Conservation (phyloP, 2,113 vertebrate genomes). For the Oreochromis spilurus region DNA sequence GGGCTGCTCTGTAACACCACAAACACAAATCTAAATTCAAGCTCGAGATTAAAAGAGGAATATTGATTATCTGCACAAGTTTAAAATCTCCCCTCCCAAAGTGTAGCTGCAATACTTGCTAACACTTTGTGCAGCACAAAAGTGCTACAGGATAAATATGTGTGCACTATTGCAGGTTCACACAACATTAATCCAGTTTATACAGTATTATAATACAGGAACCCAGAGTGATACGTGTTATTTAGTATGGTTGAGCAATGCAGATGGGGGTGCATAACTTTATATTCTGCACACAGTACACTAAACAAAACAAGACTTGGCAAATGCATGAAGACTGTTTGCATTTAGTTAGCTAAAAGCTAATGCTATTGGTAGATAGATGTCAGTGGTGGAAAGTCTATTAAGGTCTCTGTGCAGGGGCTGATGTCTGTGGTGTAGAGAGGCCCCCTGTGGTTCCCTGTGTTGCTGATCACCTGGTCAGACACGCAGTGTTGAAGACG, state of each 20-base stretch:
- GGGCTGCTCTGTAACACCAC: not conserved
- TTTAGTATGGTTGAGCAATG: not conserved
- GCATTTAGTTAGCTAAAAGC: not conserved
- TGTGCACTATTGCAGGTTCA: not conserved
- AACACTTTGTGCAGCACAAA: not conserved
- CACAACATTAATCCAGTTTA: fast-evolving
- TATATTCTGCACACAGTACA: not conserved
- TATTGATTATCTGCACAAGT: not conserved
- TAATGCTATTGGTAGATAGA: not conserved
- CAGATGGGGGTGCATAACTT: not conserved
- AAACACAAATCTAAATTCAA: not conserved
- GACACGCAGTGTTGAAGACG: fast-evolving
- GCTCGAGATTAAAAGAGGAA: not conserved
- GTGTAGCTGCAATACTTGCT: not conserved
- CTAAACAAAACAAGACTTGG: not conserved
- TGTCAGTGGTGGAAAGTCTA: not conserved
- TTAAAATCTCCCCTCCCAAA: not conserved
- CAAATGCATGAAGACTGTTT: not conserved
- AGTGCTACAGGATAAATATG: fast-evolving
- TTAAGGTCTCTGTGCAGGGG: not conserved
- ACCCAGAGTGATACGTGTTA: not conserved
- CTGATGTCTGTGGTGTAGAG: not conserved
- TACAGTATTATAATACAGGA: not conserved
- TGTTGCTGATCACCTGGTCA: not conserved
- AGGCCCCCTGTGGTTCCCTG: not conserved